Evolutionary conservation across 2,113 vertebrate species (phyloP).

Genomic region (Sylvia atricapilla): DNA sequence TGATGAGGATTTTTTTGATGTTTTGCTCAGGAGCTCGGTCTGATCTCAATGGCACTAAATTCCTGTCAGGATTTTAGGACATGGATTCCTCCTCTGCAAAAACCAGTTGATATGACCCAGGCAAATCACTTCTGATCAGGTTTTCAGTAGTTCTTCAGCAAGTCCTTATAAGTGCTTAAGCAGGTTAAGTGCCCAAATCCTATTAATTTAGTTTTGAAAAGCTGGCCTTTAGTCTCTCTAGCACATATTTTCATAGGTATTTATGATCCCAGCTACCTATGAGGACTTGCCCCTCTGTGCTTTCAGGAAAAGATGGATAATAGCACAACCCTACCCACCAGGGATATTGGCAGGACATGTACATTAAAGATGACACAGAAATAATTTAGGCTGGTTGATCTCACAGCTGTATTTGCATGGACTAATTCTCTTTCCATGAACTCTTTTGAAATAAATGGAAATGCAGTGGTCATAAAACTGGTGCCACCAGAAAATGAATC

Average conservation of each 20-base stretch:
- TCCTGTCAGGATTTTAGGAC: background rate
- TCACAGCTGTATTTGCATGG: conserved; percentile 21
- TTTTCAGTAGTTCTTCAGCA: conserved; percentile 27
- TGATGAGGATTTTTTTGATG: background rate
- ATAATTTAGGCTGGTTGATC: background rate
- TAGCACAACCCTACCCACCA: background rate
- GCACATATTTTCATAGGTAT: conserved; percentile 13
- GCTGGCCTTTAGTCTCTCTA: background rate
- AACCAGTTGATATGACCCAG: background rate
- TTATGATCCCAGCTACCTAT: conserved; percentile 23
- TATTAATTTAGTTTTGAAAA: conserved; percentile 49
- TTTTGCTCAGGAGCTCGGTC: background rate
- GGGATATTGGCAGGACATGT: background rate
- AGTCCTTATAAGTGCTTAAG: conserved; percentile 10
- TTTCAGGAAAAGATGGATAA: background rate
- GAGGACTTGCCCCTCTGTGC: background rate
- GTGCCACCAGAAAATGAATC: background rate
- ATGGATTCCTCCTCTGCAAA: background rate
- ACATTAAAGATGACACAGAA: background rate
- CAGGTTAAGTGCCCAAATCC: conserved; percentile 28
- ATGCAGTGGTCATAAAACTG: background rate
- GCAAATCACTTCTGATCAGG: conserved; percentile 29
- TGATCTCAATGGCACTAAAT: background rate
- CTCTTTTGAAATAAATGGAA: background rate
- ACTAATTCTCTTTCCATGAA: background rate